Evolutionary conservation across 2,797 vertebrate genomes (phyloP), one percentile per base, ranked within the genome.

Genomic region (Scarus forsteni): DNA sequence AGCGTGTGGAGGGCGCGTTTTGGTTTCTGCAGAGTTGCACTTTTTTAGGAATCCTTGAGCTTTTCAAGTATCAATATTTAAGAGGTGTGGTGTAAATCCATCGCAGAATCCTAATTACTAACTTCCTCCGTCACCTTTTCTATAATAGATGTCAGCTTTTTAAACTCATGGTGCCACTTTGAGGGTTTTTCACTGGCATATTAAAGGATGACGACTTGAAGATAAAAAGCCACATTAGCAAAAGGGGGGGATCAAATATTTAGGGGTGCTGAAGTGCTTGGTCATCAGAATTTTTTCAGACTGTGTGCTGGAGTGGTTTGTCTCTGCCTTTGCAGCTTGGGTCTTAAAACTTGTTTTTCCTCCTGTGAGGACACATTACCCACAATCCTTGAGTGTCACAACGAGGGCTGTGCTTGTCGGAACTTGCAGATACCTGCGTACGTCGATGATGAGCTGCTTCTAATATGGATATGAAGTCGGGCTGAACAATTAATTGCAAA

Each of bases 121-220:
- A 12, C 16, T 27, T 15, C 10, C 3, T 39, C 8, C 16, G 27
- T 40, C 18, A n/a, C 9, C 56, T 1, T 48, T n/a, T 48, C 7
- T 9, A 8, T 48, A 16, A 16, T 48, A 48, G n/a, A 16, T 50
- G 16, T 50, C 10, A 4, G 15, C 48, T 50, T 50, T 49, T n/a
- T 14, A 27, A 51, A 11, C 44, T 57, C 43, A 14, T 44, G 18
- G 53, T 19, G 35, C 6, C 7, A 10, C 3, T 70, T 45, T 19
- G 51, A 62, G 46, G 55, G 67, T 70, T 56, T 62, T 52, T 13
- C 19, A 9, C 9, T 36, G 43, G 8, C 48, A 60, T 51, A 50
- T n/a, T 46, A 9, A 57, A 79, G 19, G 46, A 38, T 27, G 19
- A 65, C 5, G 18, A 44, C 11, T n/a, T 19, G 4, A 18, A 46